Evolutionary conservation across 2,113 vertebrate genomes (phyloP), one percentile per base, ranked within the genome.

Genomic region (Crotalus tigris): DNA sequence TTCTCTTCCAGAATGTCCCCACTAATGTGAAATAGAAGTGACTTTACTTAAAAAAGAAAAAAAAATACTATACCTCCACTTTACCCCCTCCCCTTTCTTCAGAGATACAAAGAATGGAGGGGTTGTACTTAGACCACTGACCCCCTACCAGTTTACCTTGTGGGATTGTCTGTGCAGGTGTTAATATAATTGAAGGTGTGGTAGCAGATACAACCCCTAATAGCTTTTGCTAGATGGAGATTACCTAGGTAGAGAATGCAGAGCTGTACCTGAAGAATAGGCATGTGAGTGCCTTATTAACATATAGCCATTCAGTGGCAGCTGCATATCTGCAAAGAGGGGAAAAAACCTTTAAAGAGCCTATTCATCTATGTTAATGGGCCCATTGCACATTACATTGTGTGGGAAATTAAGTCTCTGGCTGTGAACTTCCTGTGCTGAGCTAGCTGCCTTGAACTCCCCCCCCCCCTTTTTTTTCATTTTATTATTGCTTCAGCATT

Each of bases 181-280:
- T 98, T 98, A 97, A 97, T 97, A 97, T 98, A 99, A 99, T 99
- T 98, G 98, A 98, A 98, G 99, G 99, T 99, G 98, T 98, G 98
- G 98, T 97, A 97, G 96, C 95, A 98, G 97, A 97, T 97, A 97
- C 95, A 98, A 95, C 92, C 96, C 96, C 95, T 98, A 97, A 97
- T 97, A 97, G 97, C 97, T 97, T 98, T 97, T 97, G 97, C 98
- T 98, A 95, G 97, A 96, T 97, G 97, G 98, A 98, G 98, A 98
- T 98, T 98, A 98, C 97, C 98, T 98, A 98, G 98, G 98, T 98
- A 98, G 96, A 97, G 97, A 98, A 98, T 98, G 98, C 98, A 95
- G 87, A 53, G 92, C 96, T 97, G 96, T 98, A 98, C 98, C 98
- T 98, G 97, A 98, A 98, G 98, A 99, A 99, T 98, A 98, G 98